phyloP scores from a whole-genome alignment of 1,140 invertebrate genomes.

The Drosophila sproati region DNA sequence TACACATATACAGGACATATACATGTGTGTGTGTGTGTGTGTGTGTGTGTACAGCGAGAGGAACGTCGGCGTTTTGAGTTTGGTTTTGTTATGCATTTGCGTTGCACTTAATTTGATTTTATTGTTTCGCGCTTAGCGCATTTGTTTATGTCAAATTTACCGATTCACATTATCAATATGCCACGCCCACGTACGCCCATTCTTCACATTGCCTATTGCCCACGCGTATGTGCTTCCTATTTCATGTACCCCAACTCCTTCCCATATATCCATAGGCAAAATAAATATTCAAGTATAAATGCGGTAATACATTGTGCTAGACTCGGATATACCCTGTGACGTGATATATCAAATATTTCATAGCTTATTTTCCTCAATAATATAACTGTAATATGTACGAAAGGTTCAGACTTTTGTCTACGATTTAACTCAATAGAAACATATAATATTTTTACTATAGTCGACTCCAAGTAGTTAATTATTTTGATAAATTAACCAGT shows the following conservation, averaged over 20 bases:
- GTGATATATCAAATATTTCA: no score
- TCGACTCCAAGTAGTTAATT: no score
- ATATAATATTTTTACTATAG: no score
- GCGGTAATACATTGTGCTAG: no score
- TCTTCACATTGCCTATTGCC: background rate
- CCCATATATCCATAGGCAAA: background rate
- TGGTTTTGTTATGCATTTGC: slow-evolving; percentile 53
- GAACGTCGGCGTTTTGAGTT: background rate
- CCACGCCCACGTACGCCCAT: slow-evolving; percentile 38
- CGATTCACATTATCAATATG: slow-evolving; percentile 68
- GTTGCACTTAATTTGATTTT: slow-evolving; percentile 70
- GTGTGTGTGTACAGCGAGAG: background rate
- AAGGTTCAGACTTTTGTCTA: no score
- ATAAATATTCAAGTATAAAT: no score
- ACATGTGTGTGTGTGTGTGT: background rate
- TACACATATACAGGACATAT: slow-evolving; percentile 4
- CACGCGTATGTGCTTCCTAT: slow-evolving; percentile 1
- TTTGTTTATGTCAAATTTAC: slow-evolving; percentile 70
- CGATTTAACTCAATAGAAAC: no score
- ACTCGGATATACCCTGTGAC: no score
- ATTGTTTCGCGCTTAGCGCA: slow-evolving; percentile 67
- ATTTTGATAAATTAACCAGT: no score
- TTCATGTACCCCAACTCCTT: background rate
- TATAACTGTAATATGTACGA: no score
- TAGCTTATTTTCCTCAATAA: no score